Evolutionary conservation across 35 echinoderm and acorn worm species (phyloP).

Genomic region (Ptychodera flava): DNA sequence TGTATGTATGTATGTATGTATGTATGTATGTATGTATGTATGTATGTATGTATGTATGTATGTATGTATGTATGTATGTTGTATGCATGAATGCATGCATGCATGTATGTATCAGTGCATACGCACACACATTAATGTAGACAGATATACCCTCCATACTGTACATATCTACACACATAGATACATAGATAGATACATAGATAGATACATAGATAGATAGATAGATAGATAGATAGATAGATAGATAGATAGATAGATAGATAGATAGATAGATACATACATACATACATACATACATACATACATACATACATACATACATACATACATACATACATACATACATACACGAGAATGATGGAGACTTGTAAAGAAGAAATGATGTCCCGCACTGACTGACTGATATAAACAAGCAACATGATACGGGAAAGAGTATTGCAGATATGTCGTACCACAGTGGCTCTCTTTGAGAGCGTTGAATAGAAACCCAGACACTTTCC

Average conservation of each 20-base stretch:
- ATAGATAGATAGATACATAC: not conserved
- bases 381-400: too few species aligned
- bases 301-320: conserved; percentile 2
- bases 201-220: not conserved
- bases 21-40: not conserved
- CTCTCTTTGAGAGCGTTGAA: too few species aligned
- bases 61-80: not conserved
- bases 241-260: not conserved
- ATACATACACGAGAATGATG: not conserved
- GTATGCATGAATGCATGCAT: not conserved
- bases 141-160: not conserved
- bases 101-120: not conserved
- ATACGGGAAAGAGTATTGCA: too few species aligned
- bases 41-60: not conserved
- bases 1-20: not conserved
- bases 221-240: not conserved
- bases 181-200: not conserved
- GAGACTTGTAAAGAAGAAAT: too few species aligned
- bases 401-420: too few species aligned
- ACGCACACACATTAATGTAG: not conserved
- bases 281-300: not conserved
- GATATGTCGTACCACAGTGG: too few species aligned
- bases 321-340: not conserved
- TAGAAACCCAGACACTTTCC: too few species aligned
- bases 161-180: not conserved